A percentile compares a stretch with the other conserved stretches of the same genome.
These are phyloP conservation scores for Globia sparganii DNA, from an alignment of 2,888 invertebrate species.

Conservation along the genomic window DNA sequence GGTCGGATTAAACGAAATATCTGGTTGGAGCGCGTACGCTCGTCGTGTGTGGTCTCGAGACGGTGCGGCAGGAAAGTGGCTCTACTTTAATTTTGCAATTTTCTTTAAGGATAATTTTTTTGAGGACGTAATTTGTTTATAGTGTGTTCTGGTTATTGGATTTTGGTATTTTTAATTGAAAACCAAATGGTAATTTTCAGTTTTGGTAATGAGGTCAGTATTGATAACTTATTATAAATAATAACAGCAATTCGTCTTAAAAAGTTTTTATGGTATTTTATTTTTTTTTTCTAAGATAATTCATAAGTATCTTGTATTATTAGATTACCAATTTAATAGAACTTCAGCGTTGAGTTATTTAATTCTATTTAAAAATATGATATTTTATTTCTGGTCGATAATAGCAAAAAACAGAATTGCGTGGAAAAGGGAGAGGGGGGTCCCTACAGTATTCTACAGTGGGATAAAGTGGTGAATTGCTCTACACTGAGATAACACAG, in stretches of 20 bases:
- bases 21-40: constrained; percentile 66
- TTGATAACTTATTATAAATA: not conserved
- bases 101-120: constrained; percentile 13
- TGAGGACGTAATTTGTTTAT: constrained; percentile 15
- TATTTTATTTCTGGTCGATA: not conserved
- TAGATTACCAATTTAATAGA: not conserved
- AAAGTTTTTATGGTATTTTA: not conserved
- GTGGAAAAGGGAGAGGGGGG: no score
- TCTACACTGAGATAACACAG: not conserved
- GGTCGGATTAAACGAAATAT: constrained; percentile 73
- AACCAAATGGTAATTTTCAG: not conserved
- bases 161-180: not conserved
- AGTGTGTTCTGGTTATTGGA: not conserved
- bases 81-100: constrained; percentile 57
- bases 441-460: no score
- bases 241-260: not conserved
- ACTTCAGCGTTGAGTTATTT: not conserved
- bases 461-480: no score
- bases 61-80: constrained; percentile 59
- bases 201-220: not conserved
- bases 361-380: not conserved
- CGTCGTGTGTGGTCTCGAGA: constrained; percentile 74
- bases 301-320: not conserved
- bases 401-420: no score
- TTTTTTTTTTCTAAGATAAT: not conserved